Evolutionary conservation across 1,140 invertebrate genomes (phyloP).

Genomic region (Brachionus sp.): DNA sequence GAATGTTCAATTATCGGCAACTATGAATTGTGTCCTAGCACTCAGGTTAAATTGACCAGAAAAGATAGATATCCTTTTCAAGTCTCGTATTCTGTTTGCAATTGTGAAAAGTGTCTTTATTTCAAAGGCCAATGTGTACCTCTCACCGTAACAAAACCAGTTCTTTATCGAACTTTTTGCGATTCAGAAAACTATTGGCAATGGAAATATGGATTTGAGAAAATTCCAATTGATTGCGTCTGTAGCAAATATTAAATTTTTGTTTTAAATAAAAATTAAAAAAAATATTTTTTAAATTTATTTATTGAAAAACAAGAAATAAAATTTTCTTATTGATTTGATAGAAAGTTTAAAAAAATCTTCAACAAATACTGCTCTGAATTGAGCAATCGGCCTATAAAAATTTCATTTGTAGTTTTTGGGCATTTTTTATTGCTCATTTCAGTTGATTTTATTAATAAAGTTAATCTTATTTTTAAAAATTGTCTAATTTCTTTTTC

Average conservation of each 20-base stretch:
- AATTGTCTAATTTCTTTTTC: neutral
- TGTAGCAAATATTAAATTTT: neutral
- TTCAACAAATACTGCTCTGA: neutral
- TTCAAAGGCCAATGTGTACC: neutral
- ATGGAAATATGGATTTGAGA: constrained; percentile 13
- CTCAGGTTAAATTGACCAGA: neutral
- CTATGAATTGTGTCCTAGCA: neutral
- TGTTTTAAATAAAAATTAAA: neutral
- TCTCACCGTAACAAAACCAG: neutral
- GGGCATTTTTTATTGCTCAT: neutral
- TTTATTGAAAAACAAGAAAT: neutral
- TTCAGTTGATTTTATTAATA: constrained; percentile 26
- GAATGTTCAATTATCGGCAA: neutral
- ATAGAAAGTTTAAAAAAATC: neutral
- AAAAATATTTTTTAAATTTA: neutral
- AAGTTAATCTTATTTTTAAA: neutral
- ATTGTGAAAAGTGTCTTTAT: neutral
- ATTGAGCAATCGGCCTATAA: neutral
- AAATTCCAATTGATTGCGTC: neutral
- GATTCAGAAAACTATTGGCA: neutral
- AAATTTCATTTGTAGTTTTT: neutral
- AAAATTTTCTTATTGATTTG: neutral
- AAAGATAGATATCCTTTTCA: neutral
- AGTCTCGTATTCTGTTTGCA: neutral
- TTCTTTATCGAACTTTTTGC: neutral